A percentile compares a stretch with the other conserved stretches of the same genome.
Conservation (phyloP, 1,140 invertebrate genomes). For the Lucilia sericata region DNA sequence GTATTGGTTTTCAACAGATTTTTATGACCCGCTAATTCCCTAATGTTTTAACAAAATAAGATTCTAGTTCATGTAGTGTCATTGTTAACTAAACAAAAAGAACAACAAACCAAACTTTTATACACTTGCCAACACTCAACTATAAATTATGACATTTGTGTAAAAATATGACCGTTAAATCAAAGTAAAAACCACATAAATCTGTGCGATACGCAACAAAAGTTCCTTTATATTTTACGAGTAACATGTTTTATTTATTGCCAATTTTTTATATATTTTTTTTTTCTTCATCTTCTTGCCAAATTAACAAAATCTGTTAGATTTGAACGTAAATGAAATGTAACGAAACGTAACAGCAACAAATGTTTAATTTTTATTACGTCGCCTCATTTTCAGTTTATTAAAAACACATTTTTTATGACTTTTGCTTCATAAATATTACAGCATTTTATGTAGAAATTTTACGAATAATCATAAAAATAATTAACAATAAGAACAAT, state of each 20-base stretch:
- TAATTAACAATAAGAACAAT: too few relatives aligned
- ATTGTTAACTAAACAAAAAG: background rate
- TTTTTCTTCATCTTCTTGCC: background rate
- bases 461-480: too few relatives aligned
- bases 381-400: conserved; percentile 9
- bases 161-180: background rate
- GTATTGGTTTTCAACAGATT: background rate
- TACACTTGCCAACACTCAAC: background rate
- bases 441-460: too few relatives aligned
- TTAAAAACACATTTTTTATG: background rate
- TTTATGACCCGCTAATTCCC: conserved; percentile 9
- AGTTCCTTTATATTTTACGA: too few relatives aligned
- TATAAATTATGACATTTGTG: background rate
- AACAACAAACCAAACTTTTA: background rate
- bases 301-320: background rate
- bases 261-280: too few relatives aligned
- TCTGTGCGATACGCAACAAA: background rate
- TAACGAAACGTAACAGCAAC: too few relatives aligned
- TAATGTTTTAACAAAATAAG: background rate
- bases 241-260: too few relatives aligned
- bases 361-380: background rate
- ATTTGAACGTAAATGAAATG: background rate
- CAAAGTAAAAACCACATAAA: background rate
- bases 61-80: background rate
- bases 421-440: too few relatives aligned